phyloP scores from a whole-genome alignment of 2,888 invertebrate species.

The Achlya flavicornis region DNA sequence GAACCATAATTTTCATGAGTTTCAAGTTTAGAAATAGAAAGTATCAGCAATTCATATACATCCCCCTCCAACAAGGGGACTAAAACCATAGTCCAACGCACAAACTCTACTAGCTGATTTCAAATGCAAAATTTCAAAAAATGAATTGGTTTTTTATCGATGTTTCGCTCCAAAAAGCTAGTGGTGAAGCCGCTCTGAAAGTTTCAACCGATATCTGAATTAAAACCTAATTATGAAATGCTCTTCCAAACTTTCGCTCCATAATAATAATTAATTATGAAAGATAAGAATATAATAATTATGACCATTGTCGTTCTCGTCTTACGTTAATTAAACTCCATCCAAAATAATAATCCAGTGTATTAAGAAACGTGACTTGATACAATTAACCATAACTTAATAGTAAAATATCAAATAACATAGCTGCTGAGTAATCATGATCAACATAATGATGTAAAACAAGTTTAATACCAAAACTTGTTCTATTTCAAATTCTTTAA shows the following conservation, averaged over 20 bases:
- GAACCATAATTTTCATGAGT: too few species aligned
- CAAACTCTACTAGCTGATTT: too few species aligned
- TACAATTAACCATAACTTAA: slow-evolving; percentile 12
- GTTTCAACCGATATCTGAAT: neutral
- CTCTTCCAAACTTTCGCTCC: neutral
- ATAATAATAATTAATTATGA: slow-evolving; percentile 11
- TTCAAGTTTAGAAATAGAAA: too few species aligned
- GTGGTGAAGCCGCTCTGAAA: too few species aligned
- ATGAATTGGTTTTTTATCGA: too few species aligned
- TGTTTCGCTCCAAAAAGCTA: too few species aligned
- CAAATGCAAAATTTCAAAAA: too few species aligned
- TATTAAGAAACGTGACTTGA: slow-evolving; percentile 20
- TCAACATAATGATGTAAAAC: slow-evolving; percentile 18
- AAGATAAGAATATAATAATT: slow-evolving; percentile 10
- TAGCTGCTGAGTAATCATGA: slow-evolving; percentile 33
- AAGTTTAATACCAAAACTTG: slow-evolving; percentile 8
- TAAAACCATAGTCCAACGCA: too few species aligned
- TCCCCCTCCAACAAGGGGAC: too few species aligned
- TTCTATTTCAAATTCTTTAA: slow-evolving; percentile 9
- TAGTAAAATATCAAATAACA: slow-evolving; percentile 34
- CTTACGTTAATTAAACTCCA: slow-evolving; percentile 11
- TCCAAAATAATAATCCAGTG: slow-evolving; percentile 14
- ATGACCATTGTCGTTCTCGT: slow-evolving; percentile 3
- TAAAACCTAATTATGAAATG: neutral
- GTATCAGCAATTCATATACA: too few species aligned